Evolutionary conservation across 2,888 invertebrate genomes (phyloP).

Genomic region (Harpalus rubripes): DNA sequence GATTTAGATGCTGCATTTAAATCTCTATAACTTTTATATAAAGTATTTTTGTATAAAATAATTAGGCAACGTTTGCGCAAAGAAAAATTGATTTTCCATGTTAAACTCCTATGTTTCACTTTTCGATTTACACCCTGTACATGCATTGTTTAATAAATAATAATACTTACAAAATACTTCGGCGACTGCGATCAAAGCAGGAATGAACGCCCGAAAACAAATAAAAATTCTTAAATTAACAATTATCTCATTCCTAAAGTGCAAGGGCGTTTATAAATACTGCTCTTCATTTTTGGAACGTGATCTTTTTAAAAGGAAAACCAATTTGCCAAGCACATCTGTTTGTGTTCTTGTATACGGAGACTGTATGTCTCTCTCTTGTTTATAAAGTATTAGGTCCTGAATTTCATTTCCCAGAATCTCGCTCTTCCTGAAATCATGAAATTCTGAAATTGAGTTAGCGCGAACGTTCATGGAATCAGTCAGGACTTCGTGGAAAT

Average conservation of each 20-base stretch:
- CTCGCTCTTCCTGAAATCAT: constrained; percentile 10
- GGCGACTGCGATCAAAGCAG: too few relatives aligned
- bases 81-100: too few relatives aligned
- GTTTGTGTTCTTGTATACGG: constrained; percentile 10
- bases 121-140: too few relatives aligned
- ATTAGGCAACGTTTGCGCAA: too few relatives aligned
- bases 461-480: constrained; percentile 9
- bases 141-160: too few relatives aligned
- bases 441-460: constrained; percentile 42
- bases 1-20: too few relatives aligned
- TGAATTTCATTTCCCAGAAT: constrained; percentile 25
- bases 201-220: too few relatives aligned
- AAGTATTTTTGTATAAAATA: too few relatives aligned
- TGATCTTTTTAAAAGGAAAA: neutral
- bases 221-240: neutral
- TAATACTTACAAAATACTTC: too few relatives aligned
- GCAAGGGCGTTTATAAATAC: constrained; percentile 1
- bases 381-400: constrained; percentile 18
- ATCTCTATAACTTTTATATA: too few relatives aligned
- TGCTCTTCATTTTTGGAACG: neutral
- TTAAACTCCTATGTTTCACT: too few relatives aligned
- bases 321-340: neutral
- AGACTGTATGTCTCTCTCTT: neutral
- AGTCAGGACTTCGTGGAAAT: neutral
- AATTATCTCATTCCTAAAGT: neutral